These are phyloP conservation scores for Hemibagrus wyckioides DNA, from an alignment of 2,113 vertebrate species.

Conservation along the genomic window DNA sequence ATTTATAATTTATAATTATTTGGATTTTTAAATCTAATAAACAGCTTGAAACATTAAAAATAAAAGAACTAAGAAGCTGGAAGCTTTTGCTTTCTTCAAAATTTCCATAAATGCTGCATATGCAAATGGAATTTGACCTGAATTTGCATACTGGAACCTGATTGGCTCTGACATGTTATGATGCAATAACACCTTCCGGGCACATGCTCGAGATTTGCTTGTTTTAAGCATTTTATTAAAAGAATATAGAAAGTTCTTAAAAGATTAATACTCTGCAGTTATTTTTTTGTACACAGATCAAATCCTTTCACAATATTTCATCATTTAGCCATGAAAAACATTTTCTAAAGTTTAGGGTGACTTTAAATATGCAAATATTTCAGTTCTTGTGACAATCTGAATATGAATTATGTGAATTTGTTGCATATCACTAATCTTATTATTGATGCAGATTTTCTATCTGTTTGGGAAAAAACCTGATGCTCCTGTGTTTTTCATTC, in stretches of 20 bases:
- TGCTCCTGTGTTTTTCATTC: constrained; percentile 29
- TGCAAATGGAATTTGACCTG: background rate
- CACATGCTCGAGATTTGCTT: background rate
- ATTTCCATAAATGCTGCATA: background rate
- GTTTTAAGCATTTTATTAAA: background rate
- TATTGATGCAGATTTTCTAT: background rate
- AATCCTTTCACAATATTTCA: background rate
- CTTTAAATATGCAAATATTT: constrained; percentile 6
- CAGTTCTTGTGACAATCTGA: background rate
- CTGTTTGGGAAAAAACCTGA: constrained; percentile 1
- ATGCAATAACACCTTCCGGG: background rate
- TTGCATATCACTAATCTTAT: background rate
- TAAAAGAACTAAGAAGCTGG: background rate
- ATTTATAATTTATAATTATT: background rate
- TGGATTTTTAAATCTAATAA: background rate
- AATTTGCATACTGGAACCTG: background rate
- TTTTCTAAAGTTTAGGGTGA: constrained; percentile 10
- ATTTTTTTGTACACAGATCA: background rate
- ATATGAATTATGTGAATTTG: background rate
- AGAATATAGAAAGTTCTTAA: background rate
- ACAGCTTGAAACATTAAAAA: background rate
- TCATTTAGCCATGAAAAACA: background rate
- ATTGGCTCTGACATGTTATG: background rate
- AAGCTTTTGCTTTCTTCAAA: background rate
- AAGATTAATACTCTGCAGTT: background rate